Evolutionary conservation across 2,113 vertebrate genomes (phyloP), one percentile per base, ranked within the genome.

Genomic region (Mastomys coucha): DNA sequence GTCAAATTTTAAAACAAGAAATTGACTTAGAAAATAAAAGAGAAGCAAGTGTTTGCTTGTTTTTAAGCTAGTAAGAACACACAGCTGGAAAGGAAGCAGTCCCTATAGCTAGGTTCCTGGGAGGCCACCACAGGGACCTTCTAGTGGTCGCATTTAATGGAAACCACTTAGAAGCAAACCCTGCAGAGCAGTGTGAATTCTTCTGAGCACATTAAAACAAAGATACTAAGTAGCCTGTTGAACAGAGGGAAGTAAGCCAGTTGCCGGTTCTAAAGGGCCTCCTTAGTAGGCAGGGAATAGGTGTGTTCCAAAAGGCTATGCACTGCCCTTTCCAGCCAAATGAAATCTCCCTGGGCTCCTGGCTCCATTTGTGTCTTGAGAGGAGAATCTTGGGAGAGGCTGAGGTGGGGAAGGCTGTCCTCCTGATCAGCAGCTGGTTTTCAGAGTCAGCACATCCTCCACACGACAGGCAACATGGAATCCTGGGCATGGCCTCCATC

Each of bases 1-100:
- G n/a, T 88, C 39, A 33, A 42, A 28, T 49, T 28, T 81, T 76
- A 93, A 97, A 51, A 84, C 14, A 88, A 75, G 58, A 95, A 94
- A 42, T 90, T 89, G 94, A 70, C 51, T 73, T 92, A 36, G 75
- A 73, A 95, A 69, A 73, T 22, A 70, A 19, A 77, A 51, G 81
- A 22, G 31, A 78, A 81, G 58, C 49, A 88, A 17, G 24, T 39
- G 56, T 26, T 39, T 60, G 22, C 45, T 24, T 75, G 39, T 53
- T 33, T 80, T 12, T 14, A 49, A 31, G 51, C 63, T 49, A 45
- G n/a, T 81, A 42, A 22, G 49, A 88, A 6, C 26, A 6, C 49
- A 10, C 24, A 39, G 45, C 85, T 82, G 39, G 28, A 60, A 26
- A 11, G 88, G 90, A 82, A 70, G 67, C 51, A 28, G 53, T 31